Base-by-base conservation (phyloP, 2,797 vertebrate genomes). In the Threskiornis aethiopicus region DNA sequence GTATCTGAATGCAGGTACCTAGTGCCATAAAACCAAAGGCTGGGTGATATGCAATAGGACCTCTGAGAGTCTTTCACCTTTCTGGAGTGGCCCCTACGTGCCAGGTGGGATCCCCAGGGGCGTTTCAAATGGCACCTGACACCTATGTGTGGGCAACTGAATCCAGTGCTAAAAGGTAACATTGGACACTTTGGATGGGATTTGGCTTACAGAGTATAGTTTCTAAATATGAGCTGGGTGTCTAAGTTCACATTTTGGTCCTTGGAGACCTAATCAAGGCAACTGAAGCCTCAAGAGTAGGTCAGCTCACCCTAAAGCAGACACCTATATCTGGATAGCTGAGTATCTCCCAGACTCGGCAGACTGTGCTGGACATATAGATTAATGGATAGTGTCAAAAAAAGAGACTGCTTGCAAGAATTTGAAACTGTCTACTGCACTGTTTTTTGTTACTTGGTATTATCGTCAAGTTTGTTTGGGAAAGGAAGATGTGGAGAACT, bases 121-220 rank as follows among this genome's bases (percentile, higher is more conserved):
- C 4, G n/a, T 73, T 77, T 87, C 51, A 78, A 75, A 84, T 49
- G 41, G n/a, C 29, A 76, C 5, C 42, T 70, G 39, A 31, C 6
- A 52, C 11, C 20, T n/a, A 3, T 1, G 2, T 37, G 15, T 39
- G 62, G 33, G 33, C 35, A 87, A 26, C 22, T 0, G 1, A 77
- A 69, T 42, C 16, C 29, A 42, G 6, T 31, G 13, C 15, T 77
- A 70, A 77, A 62, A 73, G 13, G 13, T 35, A 70, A 46, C 20
- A 8, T 0, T 35, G 35, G 58, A 64, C 25, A 35, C 1, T 77
- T 57, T 17, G 28, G 6, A 11, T 44, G 18, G 21, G 13, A 44
- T 66, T 67, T 70, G 26, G 21, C 17, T 75, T 55, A 35, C 33
- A 69, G 4, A 5, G 2, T 39, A 13, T 13, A 39, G n/a, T 75